These are phyloP conservation scores for Lycaena phlaeas DNA, from an alignment of 2,888 invertebrate genomes.

Conservation along the genomic window DNA sequence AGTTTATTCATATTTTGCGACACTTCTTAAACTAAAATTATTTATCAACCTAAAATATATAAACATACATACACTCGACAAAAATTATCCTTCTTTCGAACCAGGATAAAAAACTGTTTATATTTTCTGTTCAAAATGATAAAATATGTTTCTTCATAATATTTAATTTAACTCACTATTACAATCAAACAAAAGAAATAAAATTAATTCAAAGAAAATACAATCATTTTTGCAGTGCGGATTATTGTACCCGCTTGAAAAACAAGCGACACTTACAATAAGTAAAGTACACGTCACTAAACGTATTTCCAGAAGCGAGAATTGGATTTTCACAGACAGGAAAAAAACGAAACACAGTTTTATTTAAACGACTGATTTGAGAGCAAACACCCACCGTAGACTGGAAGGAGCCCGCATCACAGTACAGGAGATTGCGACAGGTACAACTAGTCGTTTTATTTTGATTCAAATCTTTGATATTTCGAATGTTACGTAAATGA, in stretches of 20 bases:
- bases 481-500: too few relatives aligned
- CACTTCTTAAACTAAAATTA: too few relatives aligned
- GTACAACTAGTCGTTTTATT: background rate
- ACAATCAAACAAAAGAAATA: conserved; percentile 1
- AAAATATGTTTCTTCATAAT: too few relatives aligned
- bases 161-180: too few relatives aligned
- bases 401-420: conserved; percentile 39
- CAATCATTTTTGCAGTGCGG: background rate
- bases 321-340: conserved; percentile 46
- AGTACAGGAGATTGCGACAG: conserved; percentile 27
- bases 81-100: too few relatives aligned
- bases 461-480: background rate
- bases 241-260: conserved; percentile 2
- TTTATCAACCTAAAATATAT: too few relatives aligned
- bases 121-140: too few relatives aligned
- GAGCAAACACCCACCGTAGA: conserved; percentile 51
- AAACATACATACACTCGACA: too few relatives aligned
- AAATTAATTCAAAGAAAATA: background rate
- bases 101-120: too few relatives aligned
- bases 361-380: conserved; percentile 66
- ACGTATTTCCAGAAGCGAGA: conserved; percentile 42
- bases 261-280: conserved; percentile 23
- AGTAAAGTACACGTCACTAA: conserved; percentile 42
- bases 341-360: conserved; percentile 58
- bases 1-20: too few relatives aligned